These are phyloP conservation scores for Oophaga sylvatica DNA, from an alignment of 2,797 vertebrate genomes.

Conservation along the genomic window DNA sequence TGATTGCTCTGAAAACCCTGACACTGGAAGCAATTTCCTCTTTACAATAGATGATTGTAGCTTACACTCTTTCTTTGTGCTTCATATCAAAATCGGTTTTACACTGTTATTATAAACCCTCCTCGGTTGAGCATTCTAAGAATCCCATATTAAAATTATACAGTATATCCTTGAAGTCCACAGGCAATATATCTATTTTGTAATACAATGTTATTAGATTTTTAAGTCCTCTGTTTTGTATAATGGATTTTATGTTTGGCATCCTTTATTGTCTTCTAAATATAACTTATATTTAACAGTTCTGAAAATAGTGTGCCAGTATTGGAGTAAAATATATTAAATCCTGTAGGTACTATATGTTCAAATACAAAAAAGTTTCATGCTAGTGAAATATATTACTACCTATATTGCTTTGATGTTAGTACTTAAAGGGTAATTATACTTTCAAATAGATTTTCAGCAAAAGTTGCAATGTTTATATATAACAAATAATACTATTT, in stretches of 20 bases:
- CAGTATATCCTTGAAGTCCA: background rate
- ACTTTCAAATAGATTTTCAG: too few relatives aligned
- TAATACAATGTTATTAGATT: background rate
- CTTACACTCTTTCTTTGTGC: constrained; percentile 33
- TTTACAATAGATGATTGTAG: constrained; percentile 43
- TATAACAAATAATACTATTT: too few relatives aligned
- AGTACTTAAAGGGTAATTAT: background rate
- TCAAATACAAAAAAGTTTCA: background rate
- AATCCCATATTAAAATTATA: background rate
- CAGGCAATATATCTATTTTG: background rate
- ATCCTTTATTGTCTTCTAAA: too few relatives aligned
- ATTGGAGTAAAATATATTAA: background rate
- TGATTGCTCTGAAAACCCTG: constrained; percentile 27
- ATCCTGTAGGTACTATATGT: too few relatives aligned
- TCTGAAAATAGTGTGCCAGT: background rate
- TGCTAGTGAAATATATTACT: background rate
- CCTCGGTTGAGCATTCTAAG: background rate
- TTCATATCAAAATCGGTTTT: constrained; percentile 26
- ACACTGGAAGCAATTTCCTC: constrained; percentile 32
- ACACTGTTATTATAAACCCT: background rate
- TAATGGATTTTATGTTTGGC: background rate
- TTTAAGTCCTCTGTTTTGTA: background rate
- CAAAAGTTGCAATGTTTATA: too few relatives aligned
- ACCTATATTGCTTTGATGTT: background rate
- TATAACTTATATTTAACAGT: too few relatives aligned